Evolutionary conservation across 2,888 invertebrate species (phyloP).

Genomic region (Noctuana brunneofusca): DNA sequence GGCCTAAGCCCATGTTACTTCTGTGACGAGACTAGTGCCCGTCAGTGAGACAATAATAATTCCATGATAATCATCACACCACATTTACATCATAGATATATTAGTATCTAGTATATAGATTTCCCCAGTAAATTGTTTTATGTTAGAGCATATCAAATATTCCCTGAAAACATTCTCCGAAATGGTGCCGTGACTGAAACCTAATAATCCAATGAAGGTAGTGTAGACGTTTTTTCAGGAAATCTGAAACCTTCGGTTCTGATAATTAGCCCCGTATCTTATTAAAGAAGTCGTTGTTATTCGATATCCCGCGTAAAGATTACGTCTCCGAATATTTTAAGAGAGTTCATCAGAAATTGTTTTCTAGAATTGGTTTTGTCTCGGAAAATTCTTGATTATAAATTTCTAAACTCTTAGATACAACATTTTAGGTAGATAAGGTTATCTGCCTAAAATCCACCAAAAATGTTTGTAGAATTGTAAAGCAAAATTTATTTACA

Average conservation of each 20-base stretch:
- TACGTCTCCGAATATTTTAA: neutral
- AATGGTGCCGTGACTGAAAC: neutral
- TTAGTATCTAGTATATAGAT: too few relatives aligned
- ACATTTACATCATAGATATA: too few relatives aligned
- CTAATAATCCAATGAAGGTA: neutral
- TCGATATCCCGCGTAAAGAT: neutral
- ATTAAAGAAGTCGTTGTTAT: neutral
- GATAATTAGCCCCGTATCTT: neutral
- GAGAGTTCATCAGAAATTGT: neutral
- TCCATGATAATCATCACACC: too few relatives aligned
- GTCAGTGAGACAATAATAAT: too few relatives aligned
- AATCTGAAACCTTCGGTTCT: neutral
- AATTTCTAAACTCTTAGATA: too few relatives aligned
- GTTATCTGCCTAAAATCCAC: too few relatives aligned
- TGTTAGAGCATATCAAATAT: neutral
- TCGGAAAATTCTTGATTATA: neutral
- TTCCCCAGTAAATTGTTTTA: neutral
- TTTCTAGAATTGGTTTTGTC: neutral
- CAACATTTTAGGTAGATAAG: too few relatives aligned
- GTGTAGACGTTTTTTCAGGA: neutral
- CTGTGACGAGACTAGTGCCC: too few relatives aligned
- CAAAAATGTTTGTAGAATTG: neutral
- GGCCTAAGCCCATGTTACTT: too few relatives aligned
- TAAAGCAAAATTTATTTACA: neutral
- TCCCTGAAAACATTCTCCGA: neutral